Evolutionary conservation across 2,888 invertebrate species (phyloP).

Genomic region (Epinotia ramella): DNA sequence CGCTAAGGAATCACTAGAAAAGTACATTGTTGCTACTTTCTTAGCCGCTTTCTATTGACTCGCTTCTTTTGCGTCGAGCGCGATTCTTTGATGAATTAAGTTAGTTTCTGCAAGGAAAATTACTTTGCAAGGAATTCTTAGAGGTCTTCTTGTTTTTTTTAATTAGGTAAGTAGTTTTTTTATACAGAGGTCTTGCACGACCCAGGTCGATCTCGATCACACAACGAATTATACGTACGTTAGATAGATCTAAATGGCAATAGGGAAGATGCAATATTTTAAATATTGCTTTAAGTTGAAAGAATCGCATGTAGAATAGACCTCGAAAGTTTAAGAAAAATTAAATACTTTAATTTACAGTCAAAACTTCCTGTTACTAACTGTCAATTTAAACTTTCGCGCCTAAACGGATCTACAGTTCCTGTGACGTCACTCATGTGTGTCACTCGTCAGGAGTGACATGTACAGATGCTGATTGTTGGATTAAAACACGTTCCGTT

Average conservation of each 20-base stretch:
- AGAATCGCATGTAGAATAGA: no score
- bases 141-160: slow-evolving; percentile 1
- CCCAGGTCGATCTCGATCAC: not conserved
- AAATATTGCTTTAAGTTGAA: no score
- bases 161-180: not conserved
- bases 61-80: slow-evolving; percentile 12
- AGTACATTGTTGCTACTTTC: slow-evolving; percentile 38
- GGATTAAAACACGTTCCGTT: no score
- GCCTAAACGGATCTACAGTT: no score
- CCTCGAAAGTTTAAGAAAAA: no score
- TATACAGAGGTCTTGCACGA: not conserved
- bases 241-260: not conserved
- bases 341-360: no score
- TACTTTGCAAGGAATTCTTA: not conserved
- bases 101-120: slow-evolving; percentile 21
- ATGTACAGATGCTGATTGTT: no score
- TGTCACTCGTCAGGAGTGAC: no score
- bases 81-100: slow-evolving; percentile 36
- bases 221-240: not conserved
- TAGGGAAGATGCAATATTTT: no score
- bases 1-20: slow-evolving; percentile 29
- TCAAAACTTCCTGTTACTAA: no score
- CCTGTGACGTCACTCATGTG: no score
- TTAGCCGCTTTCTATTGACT: slow-evolving; percentile 38
- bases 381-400: no score